Evolutionary conservation across 92 coral and sea anemone species (phyloP).

Genomic region (Palythoa heliodiscus): DNA sequence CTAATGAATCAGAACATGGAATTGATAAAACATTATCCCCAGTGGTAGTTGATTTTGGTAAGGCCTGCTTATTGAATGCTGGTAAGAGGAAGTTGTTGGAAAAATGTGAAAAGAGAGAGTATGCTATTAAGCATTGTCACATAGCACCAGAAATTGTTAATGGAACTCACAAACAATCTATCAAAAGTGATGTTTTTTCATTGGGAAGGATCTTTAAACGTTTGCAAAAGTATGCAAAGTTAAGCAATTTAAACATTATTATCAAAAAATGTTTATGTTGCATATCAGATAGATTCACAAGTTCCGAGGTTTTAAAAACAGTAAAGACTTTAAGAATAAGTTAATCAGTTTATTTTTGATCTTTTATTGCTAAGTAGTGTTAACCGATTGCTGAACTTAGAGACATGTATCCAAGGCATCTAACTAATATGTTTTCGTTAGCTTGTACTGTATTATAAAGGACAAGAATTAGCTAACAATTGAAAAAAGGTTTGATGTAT

Average conservation of each 20-base stretch:
- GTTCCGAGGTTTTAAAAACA: too few relatives aligned
- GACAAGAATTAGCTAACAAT: too few relatives aligned
- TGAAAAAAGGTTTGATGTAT: too few relatives aligned
- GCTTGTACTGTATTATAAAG: too few relatives aligned
- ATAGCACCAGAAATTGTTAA: constrained; percentile 41
- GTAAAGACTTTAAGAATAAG: too few relatives aligned
- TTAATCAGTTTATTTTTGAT: too few relatives aligned
- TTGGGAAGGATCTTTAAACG: neutral
- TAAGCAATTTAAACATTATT: neutral
- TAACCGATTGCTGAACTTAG: too few relatives aligned
- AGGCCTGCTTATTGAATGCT: constrained; percentile 4
- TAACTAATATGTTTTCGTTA: too few relatives aligned
- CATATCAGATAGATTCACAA: neutral
- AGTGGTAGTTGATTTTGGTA: constrained; percentile 41
- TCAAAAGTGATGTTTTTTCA: constrained; percentile 42
- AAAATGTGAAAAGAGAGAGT: constrained; percentile 23
- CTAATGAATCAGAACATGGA: neutral
- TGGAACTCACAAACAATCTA: constrained; percentile 16
- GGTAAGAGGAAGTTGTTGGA: neutral
- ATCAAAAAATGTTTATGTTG: neutral
- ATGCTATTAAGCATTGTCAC: constrained; percentile 12
- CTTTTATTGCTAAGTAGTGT: too few relatives aligned
- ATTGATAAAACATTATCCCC: constrained; percentile 21
- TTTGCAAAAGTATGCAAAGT: constrained; percentile 7
- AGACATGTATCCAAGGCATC: too few relatives aligned